Conservation (phyloP, 2,888 invertebrate genomes). For the Pristionchus exspectatus region DNA sequence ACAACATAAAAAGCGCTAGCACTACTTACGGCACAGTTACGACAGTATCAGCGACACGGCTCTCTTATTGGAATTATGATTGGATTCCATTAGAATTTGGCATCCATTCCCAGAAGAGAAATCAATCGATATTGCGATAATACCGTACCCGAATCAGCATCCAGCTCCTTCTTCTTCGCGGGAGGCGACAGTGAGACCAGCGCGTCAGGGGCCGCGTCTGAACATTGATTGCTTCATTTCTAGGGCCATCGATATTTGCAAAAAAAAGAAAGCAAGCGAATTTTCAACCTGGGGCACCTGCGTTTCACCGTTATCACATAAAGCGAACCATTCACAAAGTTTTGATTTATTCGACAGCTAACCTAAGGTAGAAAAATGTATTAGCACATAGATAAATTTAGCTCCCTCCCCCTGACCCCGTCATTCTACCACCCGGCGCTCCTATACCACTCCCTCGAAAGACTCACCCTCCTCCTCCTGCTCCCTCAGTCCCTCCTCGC, state of each 20-base stretch:
- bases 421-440: background rate
- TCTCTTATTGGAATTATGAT: background rate
- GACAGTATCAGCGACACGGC: background rate
- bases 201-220: background rate
- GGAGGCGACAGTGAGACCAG: background rate
- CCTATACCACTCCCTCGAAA: background rate
- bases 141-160: conserved; percentile 24
- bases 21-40: too few relatives aligned
- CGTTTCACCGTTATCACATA: too few relatives aligned
- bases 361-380: too few relatives aligned
- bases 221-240: background rate
- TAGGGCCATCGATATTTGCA: too few relatives aligned
- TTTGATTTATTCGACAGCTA: too few relatives aligned
- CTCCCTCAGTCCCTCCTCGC: conserved; percentile 1
- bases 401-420: too few relatives aligned
- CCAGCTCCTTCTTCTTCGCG: conserved; percentile 15
- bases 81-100: background rate
- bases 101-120: background rate
- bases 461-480: conserved; percentile 15
- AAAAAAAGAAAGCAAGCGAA: too few relatives aligned
- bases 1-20: too few relatives aligned
- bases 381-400: too few relatives aligned
- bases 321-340: too few relatives aligned
- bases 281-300: too few relatives aligned
- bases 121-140: background rate